A percentile compares a stretch with the other conserved stretches of the same genome.
Evolutionary conservation across 2,888 invertebrate genomes (phyloP).

Genomic region (Matsumyia berberina): DNA sequence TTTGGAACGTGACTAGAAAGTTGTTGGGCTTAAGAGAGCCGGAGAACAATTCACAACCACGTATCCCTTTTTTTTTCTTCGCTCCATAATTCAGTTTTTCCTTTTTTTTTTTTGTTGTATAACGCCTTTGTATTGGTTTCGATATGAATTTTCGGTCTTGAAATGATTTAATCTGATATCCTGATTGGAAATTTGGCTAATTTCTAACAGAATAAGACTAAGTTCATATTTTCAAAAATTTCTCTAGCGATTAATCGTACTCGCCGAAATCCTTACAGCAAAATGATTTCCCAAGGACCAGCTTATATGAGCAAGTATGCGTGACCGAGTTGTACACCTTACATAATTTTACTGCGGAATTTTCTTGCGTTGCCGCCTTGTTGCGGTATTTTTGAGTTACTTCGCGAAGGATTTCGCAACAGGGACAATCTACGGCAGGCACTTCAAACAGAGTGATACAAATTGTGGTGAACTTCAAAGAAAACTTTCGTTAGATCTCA

Average conservation of each 20-base stretch:
- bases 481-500: slow-evolving; percentile 48
- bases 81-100: slow-evolving; percentile 36
- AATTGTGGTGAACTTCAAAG: slow-evolving; percentile 64
- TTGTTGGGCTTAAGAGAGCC: slow-evolving; percentile 55
- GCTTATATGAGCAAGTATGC: neutral
- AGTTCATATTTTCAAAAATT: no score
- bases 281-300: no score
- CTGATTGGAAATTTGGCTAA: neutral
- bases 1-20: slow-evolving; percentile 71
- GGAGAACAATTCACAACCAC: slow-evolving; percentile 55
- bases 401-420: slow-evolving; percentile 32
- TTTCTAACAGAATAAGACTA: no score
- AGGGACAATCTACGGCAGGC: slow-evolving; percentile 51
- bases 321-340: neutral
- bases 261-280: no score
- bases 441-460: slow-evolving; percentile 62
- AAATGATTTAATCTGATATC: no score
- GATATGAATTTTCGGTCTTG: neutral
- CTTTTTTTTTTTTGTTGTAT: slow-evolving; percentile 10
- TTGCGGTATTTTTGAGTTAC: slow-evolving; percentile 59
- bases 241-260: no score
- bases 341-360: slow-evolving; percentile 26
- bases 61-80: slow-evolving; percentile 43
- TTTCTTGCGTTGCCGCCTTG: slow-evolving; percentile 44
- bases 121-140: neutral